phyloP scores from a whole-genome alignment of 2,113 vertebrate species.

The Verasper variegatus region DNA sequence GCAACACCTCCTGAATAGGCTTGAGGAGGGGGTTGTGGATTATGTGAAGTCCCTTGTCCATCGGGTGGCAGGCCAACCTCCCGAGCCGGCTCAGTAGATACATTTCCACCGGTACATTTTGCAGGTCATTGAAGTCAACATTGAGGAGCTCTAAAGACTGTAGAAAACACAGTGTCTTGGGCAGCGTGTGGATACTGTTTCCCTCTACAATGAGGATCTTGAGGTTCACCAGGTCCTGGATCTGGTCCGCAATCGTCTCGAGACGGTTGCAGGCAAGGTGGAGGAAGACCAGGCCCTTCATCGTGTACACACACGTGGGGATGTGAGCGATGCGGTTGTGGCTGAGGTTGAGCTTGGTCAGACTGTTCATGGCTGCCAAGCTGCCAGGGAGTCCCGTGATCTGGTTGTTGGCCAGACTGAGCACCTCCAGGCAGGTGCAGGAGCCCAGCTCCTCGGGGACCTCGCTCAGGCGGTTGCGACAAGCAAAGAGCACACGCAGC shows the following conservation, averaged over 20 bases:
- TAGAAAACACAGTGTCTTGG: conserved; percentile 88
- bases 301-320: conserved; percentile 89
- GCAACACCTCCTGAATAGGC: conserved; percentile 88
- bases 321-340: conserved; percentile 90
- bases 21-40: conserved; percentile 90
- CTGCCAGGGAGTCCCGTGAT: conserved; percentile 87
- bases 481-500: conserved; percentile 90
- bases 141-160: conserved; percentile 90
- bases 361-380: conserved; percentile 81
- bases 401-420: conserved; percentile 92
- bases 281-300: conserved; percentile 90
- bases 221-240: conserved; percentile 88
- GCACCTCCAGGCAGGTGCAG: conserved; percentile 89
- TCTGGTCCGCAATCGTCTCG: conserved; percentile 91
- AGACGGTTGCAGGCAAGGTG: conserved; percentile 92
- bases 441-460: conserved; percentile 89
- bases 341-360: conserved; percentile 94
- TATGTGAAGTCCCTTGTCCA: conserved; percentile 95
- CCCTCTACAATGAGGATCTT: conserved; percentile 92
- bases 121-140: conserved; percentile 90
- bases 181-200: conserved; percentile 88
- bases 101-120: conserved; percentile 89
- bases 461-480: conserved; percentile 89
- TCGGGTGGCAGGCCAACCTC: conserved; percentile 90
- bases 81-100: conserved; percentile 84